Evolutionary conservation across 2,797 vertebrate genomes (phyloP).

Genomic region (Mormyrops boulengeri): DNA sequence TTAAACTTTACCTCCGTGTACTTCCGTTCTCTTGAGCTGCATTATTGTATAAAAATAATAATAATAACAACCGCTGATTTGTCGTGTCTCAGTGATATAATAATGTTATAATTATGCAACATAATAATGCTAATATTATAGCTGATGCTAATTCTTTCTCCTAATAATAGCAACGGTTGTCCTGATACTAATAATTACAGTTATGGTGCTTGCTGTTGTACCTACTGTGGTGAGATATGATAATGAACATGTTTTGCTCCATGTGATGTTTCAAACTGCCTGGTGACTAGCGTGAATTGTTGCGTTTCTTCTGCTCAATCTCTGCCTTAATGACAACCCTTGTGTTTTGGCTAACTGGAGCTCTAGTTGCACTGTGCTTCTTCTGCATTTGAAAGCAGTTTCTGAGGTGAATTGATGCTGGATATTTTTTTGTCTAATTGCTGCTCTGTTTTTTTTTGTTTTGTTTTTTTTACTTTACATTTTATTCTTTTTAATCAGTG

Average conservation of each 20-base stretch:
- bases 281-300: neutral
- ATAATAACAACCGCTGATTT: neutral
- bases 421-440: constrained; percentile 35
- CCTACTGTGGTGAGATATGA: neutral
- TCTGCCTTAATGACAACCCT: neutral
- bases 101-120: neutral
- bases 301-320: neutral
- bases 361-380: constrained; percentile 59
- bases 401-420: constrained; percentile 29
- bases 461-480: constrained; percentile 34
- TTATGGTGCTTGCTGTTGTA: neutral
- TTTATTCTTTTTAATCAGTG: constrained; percentile 64
- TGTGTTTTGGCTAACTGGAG: constrained; percentile 31
- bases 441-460: constrained; percentile 44
- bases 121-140: neutral
- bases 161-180: neutral
- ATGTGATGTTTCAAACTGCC: neutral
- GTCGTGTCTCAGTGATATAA: neutral
- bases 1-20: neutral
- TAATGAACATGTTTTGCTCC: neutral
- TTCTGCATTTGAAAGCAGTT: neutral
- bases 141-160: neutral
- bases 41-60: neutral
- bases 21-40: neutral
- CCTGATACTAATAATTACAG: neutral